These are phyloP conservation scores for Drosophila melanocephala DNA, from an alignment of 2,888 invertebrate genomes.

Conservation along the genomic window DNA sequence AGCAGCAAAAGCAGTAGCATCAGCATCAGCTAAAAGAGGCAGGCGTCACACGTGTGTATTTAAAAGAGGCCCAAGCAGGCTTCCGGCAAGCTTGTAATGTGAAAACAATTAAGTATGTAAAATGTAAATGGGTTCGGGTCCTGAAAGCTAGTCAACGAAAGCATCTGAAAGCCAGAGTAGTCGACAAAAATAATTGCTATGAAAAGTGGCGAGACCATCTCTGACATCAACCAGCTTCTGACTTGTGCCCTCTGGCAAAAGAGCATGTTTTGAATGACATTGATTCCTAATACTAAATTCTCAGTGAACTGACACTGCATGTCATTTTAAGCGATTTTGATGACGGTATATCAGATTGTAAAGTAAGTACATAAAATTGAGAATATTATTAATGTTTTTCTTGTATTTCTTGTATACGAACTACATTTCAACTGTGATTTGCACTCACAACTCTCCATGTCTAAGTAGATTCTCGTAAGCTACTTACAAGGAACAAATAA, in stretches of 20 bases:
- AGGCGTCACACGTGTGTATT: constrained; percentile 26
- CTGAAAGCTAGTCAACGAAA: background rate
- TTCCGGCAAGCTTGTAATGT: constrained; percentile 56
- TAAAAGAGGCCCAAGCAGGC: constrained; percentile 38
- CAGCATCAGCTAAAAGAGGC: background rate
- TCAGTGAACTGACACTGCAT: constrained; percentile 16
- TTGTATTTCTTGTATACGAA: background rate
- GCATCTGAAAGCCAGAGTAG: background rate
- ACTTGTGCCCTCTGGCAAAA: constrained; percentile 1
- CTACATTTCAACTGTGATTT: background rate
- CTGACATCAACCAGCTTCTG: constrained; percentile 8
- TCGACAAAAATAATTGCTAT: constrained; percentile 1
- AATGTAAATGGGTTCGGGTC: constrained; percentile 59
- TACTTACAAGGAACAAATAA: background rate
- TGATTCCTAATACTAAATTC: constrained; percentile 25
- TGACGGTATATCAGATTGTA: background rate
- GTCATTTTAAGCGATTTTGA: constrained; percentile 4
- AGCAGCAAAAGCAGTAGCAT: background rate
- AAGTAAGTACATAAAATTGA: background rate
- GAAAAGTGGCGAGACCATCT: constrained; percentile 12
- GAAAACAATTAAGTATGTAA: constrained; percentile 78
- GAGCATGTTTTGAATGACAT: constrained; percentile 36
- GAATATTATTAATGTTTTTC: background rate
- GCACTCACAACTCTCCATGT: background rate
- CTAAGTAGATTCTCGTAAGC: background rate